Evolutionary conservation across 2,797 vertebrate species (phyloP).

Genomic region (Eurystomus glaucurus): DNA sequence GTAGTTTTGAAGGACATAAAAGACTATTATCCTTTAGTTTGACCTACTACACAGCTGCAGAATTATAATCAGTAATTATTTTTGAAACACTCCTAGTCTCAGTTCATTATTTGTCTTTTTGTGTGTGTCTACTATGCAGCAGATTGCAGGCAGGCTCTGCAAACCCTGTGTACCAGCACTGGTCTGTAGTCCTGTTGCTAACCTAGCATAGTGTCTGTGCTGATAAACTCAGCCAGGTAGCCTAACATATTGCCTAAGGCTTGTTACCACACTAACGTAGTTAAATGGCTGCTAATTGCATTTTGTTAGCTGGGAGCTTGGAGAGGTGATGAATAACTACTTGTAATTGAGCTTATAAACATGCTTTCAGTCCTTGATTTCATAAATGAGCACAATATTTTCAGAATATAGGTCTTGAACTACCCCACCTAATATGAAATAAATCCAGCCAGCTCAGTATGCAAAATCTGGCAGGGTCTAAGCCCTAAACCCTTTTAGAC

Average conservation of each 20-base stretch:
- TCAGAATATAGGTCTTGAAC: neutral
- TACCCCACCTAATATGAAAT: neutral
- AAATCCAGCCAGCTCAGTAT: neutral
- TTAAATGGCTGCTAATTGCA: neutral
- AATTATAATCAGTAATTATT: neutral
- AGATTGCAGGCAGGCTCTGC: neutral
- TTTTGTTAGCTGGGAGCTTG: neutral
- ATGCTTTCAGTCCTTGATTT: neutral
- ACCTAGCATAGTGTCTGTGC: neutral
- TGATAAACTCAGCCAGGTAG: neutral
- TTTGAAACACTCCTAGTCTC: neutral
- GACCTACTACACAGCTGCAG: fast-evolving
- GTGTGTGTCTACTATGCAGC: fast-evolving
- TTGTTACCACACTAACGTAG: neutral
- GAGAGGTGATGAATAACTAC: neutral
- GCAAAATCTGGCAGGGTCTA: neutral
- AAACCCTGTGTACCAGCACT: fast-evolving
- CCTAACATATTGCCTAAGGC: neutral
- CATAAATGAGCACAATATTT: fast-evolving
- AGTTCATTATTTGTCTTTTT: fast-evolving
- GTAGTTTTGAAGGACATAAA: neutral
- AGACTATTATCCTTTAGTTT: neutral
- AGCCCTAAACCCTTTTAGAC: neutral
- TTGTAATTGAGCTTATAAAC: neutral
- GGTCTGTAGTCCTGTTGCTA: neutral